Conservation (phyloP, 2,797 vertebrate species). For the Tenualosa thibaudeaui region DNA sequence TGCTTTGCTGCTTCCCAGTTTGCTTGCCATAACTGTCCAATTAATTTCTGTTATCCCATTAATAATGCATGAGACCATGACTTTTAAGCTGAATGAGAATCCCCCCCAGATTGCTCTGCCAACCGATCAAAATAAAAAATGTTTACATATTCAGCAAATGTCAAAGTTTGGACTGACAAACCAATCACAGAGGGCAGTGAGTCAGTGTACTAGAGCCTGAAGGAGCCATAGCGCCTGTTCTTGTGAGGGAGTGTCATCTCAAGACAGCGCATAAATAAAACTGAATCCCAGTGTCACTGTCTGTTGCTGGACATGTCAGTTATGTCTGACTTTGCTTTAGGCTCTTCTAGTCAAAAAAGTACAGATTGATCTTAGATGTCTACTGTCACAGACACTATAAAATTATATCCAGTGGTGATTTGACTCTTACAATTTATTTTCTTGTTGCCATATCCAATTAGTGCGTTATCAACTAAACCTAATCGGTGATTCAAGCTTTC, state of each 20-base stretch:
- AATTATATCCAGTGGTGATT: neutral
- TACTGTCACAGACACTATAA: neutral
- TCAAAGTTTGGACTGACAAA: slow-evolving; percentile 25
- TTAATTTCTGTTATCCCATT: slow-evolving; percentile 56
- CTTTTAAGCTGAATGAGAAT: slow-evolving; percentile 40
- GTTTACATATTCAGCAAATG: slow-evolving; percentile 35
- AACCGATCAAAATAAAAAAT: slow-evolving; percentile 28
- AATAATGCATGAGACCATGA: slow-evolving; percentile 52
- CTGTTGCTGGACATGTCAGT: neutral
- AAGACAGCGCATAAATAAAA: slow-evolving; percentile 1
- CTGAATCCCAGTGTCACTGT: neutral
- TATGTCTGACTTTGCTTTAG: neutral
- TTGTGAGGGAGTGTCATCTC: neutral
- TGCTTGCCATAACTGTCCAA: slow-evolving; percentile 49
- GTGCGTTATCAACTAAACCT: neutral
- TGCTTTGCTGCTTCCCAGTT: slow-evolving; percentile 49
- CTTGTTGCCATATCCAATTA: neutral
- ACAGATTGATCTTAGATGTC: neutral
- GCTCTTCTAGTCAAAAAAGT: neutral
- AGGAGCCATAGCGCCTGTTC: neutral
- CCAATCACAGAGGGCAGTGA: neutral
- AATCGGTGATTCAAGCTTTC: neutral
- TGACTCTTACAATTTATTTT: neutral
- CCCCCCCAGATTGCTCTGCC: neutral
- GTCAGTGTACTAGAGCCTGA: neutral